Evolutionary conservation across 2,888 invertebrate species (phyloP).

Genomic region (Troilus luridus): DNA sequence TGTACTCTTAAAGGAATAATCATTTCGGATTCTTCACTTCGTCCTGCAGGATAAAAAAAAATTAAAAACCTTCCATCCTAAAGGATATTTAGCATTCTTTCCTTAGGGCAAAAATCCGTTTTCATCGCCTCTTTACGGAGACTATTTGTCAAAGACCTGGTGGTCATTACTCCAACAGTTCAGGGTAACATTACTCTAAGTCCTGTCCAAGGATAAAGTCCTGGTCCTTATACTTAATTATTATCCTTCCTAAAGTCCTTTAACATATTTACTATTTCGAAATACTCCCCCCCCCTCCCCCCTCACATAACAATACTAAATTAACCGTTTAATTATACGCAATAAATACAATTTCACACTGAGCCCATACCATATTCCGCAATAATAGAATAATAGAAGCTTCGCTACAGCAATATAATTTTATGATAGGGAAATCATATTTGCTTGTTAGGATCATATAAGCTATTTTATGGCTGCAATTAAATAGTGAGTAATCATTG

Average conservation of each 20-base stretch:
- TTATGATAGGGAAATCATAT: neutral
- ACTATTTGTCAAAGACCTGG: neutral
- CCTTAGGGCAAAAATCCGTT: constrained; percentile 49
- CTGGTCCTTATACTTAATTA: neutral
- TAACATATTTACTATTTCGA: neutral
- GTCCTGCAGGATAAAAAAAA: neutral
- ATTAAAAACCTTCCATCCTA: neutral
- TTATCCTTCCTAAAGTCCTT: neutral
- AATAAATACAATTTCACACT: constrained; percentile 15
- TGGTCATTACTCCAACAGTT: neutral
- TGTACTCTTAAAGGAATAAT: constrained; percentile 30
- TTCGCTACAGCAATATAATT: constrained; percentile 7
- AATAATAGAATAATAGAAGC: neutral
- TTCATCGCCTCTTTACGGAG: constrained; percentile 19
- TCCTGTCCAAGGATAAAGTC: neutral
- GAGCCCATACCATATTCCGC: neutral
- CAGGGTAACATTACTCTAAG: neutral
- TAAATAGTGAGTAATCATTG: neutral
- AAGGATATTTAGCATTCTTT: constrained; percentile 32
- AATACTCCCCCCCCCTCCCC: neutral
- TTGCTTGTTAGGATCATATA: neutral
- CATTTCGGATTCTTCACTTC: constrained; percentile 13
- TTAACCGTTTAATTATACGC: neutral
- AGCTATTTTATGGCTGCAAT: neutral
- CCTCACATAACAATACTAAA: neutral